Percentiles rank a stretch among this genome's conserved stretches.
Conservation (phyloP, 2,113 vertebrate genomes). For the Pteronura brasiliensis region DNA sequence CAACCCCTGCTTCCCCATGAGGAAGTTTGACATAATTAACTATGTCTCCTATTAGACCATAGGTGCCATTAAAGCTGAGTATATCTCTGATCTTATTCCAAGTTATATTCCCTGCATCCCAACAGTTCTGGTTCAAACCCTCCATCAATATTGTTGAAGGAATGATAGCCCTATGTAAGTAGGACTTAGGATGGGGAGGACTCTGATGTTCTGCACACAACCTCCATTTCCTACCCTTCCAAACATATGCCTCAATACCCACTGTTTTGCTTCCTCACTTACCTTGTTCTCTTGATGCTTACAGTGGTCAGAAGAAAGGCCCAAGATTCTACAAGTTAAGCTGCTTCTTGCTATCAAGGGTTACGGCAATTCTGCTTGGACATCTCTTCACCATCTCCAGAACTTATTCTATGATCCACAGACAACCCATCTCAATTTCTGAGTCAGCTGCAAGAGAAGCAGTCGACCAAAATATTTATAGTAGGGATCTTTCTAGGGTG, state of each 20-base stretch:
- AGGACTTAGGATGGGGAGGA: background rate
- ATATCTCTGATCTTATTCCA: background rate
- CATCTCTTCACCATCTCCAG: background rate
- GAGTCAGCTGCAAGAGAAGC: background rate
- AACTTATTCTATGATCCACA: background rate
- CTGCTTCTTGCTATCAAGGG: background rate
- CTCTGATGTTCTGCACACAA: background rate
- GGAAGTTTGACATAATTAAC: background rate
- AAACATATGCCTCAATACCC: background rate
- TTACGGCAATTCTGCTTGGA: background rate
- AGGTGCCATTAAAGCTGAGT: background rate
- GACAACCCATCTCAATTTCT: background rate
- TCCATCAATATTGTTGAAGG: background rate
- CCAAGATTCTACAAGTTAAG: background rate
- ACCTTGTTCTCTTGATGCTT: background rate
- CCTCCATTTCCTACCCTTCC: background rate
- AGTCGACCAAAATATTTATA: background rate
- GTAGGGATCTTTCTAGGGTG: background rate
- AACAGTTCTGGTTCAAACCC: background rate
- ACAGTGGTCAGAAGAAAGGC: background rate
- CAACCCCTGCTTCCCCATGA: background rate
- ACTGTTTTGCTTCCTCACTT: background rate
- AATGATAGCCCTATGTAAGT: rapidly evolving
- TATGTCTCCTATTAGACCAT: too few relatives aligned
- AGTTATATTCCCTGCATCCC: background rate